phyloP scores from a whole-genome alignment of 2,888 invertebrate genomes.

The Drosophila ezoana region DNA sequence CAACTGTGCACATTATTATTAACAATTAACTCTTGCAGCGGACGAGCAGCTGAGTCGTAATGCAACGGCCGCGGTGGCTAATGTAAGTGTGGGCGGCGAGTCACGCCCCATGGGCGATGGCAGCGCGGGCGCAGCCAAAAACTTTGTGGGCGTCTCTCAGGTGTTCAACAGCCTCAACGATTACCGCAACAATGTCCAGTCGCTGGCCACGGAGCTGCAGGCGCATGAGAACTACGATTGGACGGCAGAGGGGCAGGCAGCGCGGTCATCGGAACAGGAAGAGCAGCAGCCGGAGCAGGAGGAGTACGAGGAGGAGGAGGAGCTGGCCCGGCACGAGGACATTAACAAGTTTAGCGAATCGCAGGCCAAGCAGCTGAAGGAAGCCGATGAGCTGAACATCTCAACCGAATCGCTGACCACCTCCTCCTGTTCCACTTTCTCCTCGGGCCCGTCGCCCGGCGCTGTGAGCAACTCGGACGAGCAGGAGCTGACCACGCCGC shows the following conservation, averaged over 20 bases:
- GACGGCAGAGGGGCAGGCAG: slow-evolving; percentile 30
- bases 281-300: slow-evolving; percentile 54
- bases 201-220: slow-evolving; percentile 64
- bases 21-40: slow-evolving; percentile 84
- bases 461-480: slow-evolving; percentile 76
- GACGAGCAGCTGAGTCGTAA: slow-evolving; percentile 68
- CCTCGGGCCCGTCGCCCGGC: slow-evolving; percentile 84
- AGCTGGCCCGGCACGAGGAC: slow-evolving; percentile 60
- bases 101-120: slow-evolving; percentile 63
- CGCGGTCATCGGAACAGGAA: slow-evolving; percentile 16
- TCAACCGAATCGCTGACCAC: slow-evolving; percentile 83
- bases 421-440: slow-evolving; percentile 84
- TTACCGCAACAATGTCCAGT: slow-evolving; percentile 85
- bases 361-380: slow-evolving; percentile 40
- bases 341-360: slow-evolving; percentile 79
- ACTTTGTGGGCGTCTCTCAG: slow-evolving; percentile 87
- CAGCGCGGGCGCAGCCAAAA: slow-evolving; percentile 69
- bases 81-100: slow-evolving; percentile 27
- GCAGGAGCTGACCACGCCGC: slow-evolving; percentile 59
- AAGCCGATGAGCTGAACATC: slow-evolving; percentile 55
- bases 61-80: slow-evolving; percentile 38
- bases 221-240: slow-evolving; percentile 62
- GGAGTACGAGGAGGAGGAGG: slow-evolving; percentile 15
- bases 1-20: not conserved
- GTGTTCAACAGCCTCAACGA: slow-evolving; percentile 88